Evolutionary conservation across 2,888 invertebrate species (phyloP).

Genomic region (Rotaria magnacalcarata): DNA sequence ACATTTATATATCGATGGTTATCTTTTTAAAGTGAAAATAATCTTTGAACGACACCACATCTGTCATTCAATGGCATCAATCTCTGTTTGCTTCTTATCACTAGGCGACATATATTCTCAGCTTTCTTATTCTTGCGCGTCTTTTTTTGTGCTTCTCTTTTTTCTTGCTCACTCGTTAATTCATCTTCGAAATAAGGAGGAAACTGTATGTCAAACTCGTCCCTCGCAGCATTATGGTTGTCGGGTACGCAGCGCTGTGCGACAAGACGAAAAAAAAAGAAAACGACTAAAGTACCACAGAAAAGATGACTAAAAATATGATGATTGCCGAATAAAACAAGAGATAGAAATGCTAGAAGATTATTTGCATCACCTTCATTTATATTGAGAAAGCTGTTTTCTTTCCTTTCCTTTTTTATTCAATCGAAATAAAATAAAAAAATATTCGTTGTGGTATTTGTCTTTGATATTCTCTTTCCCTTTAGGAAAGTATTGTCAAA

Average conservation of each 20-base stretch:
- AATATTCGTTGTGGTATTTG: constrained; percentile 18
- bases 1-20: background rate
- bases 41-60: background rate
- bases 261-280: constrained; percentile 7
- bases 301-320: background rate
- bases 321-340: background rate
- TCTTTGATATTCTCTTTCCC: constrained; percentile 1
- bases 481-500: background rate
- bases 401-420: background rate
- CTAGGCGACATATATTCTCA: constrained; percentile 18
- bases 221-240: background rate
- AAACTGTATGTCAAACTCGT: background rate
- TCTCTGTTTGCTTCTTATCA: constrained; percentile 17
- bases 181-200: constrained; percentile 7
- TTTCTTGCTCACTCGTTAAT: constrained; percentile 29
- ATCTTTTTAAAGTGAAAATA: background rate
- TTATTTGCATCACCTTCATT: constrained; percentile 11
- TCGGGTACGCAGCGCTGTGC: background rate
- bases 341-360: constrained; percentile 2
- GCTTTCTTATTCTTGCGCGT: background rate
- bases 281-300: constrained; percentile 11
- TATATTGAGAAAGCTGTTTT: background rate
- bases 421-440: background rate
- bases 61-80: background rate
- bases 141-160: background rate